Conservation (phyloP, 2,888 invertebrate species). For the Amiota mariae region DNA sequence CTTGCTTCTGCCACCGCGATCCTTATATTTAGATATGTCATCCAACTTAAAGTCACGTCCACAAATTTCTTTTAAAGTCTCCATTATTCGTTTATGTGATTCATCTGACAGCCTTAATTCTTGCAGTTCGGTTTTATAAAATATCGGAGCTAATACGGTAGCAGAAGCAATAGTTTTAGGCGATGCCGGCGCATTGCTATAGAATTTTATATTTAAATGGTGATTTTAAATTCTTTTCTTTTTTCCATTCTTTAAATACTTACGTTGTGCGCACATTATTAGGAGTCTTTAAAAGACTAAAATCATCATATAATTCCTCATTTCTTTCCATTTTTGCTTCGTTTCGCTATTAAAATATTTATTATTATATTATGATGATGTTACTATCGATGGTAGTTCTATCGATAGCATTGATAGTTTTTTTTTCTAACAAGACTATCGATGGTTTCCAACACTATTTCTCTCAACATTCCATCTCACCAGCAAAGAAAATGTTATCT, state of each 20-base stretch:
- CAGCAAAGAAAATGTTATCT: too few relatives aligned
- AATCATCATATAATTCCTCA: slow-evolving; percentile 78
- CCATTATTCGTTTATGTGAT: slow-evolving; percentile 82
- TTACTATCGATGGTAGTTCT: too few relatives aligned
- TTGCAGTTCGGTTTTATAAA: slow-evolving; percentile 84
- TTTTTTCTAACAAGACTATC: too few relatives aligned
- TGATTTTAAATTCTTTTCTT: slow-evolving; percentile 31
- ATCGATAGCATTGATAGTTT: too few relatives aligned
- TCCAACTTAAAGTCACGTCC: slow-evolving; percentile 80
- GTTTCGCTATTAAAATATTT: background rate
- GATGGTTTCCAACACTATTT: too few relatives aligned
- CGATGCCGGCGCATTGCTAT: slow-evolving; percentile 71
- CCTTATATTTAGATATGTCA: slow-evolving; percentile 78
- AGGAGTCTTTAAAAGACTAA: slow-evolving; percentile 76
- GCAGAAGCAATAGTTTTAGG: too few relatives aligned
- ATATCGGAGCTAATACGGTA: slow-evolving; percentile 73
- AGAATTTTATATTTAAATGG: slow-evolving; percentile 16
- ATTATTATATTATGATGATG: too few relatives aligned
- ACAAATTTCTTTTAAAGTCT: slow-evolving; percentile 83
- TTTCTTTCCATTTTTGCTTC: slow-evolving; percentile 78
- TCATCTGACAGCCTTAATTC: slow-evolving; percentile 80
- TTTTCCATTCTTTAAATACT: slow-evolving; percentile 57
- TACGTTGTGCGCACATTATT: slow-evolving; percentile 77
- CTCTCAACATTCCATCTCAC: too few relatives aligned
- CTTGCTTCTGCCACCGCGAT: slow-evolving; percentile 79